Base-by-base conservation (phyloP, 2,888 invertebrate species). In the Ischnura elegans region DNA sequence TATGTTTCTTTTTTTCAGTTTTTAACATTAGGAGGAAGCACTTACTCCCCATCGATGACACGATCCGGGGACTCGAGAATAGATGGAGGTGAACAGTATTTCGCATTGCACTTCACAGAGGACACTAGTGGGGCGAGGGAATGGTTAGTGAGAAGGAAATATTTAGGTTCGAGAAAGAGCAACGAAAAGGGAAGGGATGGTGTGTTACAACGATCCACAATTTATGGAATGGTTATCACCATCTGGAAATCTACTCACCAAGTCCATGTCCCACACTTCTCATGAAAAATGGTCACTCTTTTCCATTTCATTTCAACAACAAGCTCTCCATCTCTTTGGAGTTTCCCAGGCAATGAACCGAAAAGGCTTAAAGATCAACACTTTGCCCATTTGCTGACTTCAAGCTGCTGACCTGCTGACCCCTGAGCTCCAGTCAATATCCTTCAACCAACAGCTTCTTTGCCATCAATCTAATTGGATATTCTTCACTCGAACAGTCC, bases 11-110 rank as follows among this genome's bases (percentile, higher is more conserved):
- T 36, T 47, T 87, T 29, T 51, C 51, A n/a, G n/a, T n/a, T n/a
- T 87, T 87, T 87, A 0, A 76, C 29, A 76, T 36, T 36, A 76
- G 36, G 76, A 90, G 90, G 90, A 90, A 90, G 90, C 90, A 90
- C 61, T 25, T 42, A 90, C 90, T 90, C 61, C 90, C 45, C 61
- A 66, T 43, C 42, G 42, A 45, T 19, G 45, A 36, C n/a, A n/a
- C 51, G 19, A 29, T 36, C 61, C n/a, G 61, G 87, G 87, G 51
- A 46, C 42, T 55, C 87, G 87, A 87, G 42, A 25, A 46, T 21
- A 42, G 87, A 25, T 55, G 47, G 51, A 87, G 47, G 87, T 47
- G 51, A 55, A 36, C 36, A 36, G 29, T 13, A 16, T 76, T 76
- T 76, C 61, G n/a, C 10, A 10, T 13, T 2, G 6, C 61, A 61